phyloP scores from a whole-genome alignment of 2,888 invertebrate species.

The Ophioninae sp. region DNA sequence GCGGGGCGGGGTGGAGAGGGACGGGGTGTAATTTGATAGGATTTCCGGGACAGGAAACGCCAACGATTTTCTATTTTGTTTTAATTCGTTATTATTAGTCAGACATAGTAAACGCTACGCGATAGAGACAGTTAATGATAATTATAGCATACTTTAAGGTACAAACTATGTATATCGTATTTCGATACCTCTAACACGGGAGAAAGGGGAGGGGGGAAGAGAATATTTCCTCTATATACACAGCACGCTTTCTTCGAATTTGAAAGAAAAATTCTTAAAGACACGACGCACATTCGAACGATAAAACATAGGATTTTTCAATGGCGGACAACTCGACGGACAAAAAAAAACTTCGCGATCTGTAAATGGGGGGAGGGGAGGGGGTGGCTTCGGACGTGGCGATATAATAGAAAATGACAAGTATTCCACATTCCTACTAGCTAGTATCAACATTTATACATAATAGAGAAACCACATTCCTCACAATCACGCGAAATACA shows the following conservation, averaged over 20 bases:
- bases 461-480: conserved; percentile 74
- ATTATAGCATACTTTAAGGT: conserved; percentile 70
- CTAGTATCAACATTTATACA: conserved; percentile 81
- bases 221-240: conserved; percentile 70
- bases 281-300: conserved; percentile 17
- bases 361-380: not conserved
- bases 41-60: conserved; percentile 45
- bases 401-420: conserved; percentile 73
- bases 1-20: conserved; percentile 15
- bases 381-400: conserved; percentile 51
- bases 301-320: conserved; percentile 35
- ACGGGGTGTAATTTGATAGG: conserved; percentile 11
- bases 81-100: conserved; percentile 65
- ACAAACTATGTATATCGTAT: conserved; percentile 68
- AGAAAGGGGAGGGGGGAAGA: conserved; percentile 38
- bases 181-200: conserved; percentile 66
- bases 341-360: conserved; percentile 7
- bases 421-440: conserved; percentile 77
- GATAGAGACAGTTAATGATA: conserved; percentile 70
- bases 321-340: too few species aligned
- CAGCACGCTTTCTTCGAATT: conserved; percentile 63
- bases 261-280: conserved; percentile 11
- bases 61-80: conserved; percentile 33
- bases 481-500: conserved; percentile 64
- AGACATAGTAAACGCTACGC: conserved; percentile 71